Conservation (phyloP, 92 coral and sea anemone genomes). For the Micromussa lordhowensis region DNA sequence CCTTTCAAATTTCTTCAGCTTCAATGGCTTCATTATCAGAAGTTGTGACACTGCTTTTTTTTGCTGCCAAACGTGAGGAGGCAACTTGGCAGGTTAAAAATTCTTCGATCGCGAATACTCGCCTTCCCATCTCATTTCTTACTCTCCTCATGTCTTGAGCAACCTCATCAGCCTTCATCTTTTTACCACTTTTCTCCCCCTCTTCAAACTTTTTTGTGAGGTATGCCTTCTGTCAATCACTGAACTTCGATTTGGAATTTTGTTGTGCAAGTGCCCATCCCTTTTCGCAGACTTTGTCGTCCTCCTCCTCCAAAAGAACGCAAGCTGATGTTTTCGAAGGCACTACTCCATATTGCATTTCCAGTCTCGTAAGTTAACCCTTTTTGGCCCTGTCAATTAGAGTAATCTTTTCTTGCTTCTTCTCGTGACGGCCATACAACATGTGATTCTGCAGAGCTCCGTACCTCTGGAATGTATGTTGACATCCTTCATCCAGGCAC, state of each 20-base stretch:
- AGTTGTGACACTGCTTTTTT: constrained; percentile 26
- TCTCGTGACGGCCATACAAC: constrained; percentile 7
- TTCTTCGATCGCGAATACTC: constrained; percentile 4
- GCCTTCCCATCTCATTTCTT: constrained; percentile 1
- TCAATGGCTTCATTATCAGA: constrained; percentile 37
- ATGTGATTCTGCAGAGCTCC: constrained; percentile 19
- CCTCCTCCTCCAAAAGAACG: constrained; percentile 14
- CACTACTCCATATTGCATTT: background rate
- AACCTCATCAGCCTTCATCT: constrained; percentile 14
- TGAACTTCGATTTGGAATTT: constrained; percentile 19
- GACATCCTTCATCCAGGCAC: constrained; percentile 21
- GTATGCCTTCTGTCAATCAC: constrained; percentile 1
- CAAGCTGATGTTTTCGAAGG: background rate
- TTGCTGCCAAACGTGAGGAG: constrained; percentile 36
- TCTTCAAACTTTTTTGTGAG: constrained; percentile 12
- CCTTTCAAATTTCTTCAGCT: constrained; percentile 22
- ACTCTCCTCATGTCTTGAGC: constrained; percentile 23
- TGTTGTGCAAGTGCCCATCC: background rate
- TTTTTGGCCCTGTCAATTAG: constrained; percentile 17
- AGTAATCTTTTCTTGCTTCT: constrained; percentile 2
- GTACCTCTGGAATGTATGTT: background rate
- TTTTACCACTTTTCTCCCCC: constrained; percentile 5
- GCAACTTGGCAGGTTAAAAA: constrained; percentile 20
- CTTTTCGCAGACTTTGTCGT: background rate
- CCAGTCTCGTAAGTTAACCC: constrained; percentile 10